Conservation (phyloP, 2,113 vertebrate genomes). For the Periophthalmodon schlosseri region DNA sequence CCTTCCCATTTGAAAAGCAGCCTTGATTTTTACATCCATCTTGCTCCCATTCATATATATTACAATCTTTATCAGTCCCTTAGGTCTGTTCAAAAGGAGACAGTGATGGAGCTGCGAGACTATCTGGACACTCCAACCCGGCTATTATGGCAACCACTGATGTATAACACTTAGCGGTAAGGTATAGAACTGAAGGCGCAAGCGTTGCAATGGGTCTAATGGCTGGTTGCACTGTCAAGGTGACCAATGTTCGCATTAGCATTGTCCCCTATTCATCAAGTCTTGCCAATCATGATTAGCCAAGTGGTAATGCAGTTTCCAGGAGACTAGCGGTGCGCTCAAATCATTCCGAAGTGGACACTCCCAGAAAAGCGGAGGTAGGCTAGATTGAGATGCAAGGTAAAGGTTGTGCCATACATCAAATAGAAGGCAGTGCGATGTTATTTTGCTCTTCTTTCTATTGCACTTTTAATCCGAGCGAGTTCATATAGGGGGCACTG, state of each 20-base stretch:
- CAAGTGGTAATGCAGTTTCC: constrained; percentile 12
- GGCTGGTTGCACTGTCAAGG: constrained; percentile 51
- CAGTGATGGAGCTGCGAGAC: constrained; percentile 60
- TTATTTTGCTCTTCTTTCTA: constrained; percentile 34
- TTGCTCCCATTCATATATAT: constrained; percentile 69
- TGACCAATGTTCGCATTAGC: constrained; percentile 62
- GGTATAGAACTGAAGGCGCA: constrained; percentile 28
- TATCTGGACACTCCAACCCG: constrained; percentile 46
- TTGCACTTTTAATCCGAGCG: constrained; percentile 51
- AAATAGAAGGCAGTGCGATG: constrained; percentile 39
- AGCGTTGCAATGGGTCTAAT: constrained; percentile 41
- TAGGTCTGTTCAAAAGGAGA: constrained; percentile 56
- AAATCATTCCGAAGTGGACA: constrained; percentile 28
- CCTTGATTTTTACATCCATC: constrained; percentile 64
- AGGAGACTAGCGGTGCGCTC: neutral
- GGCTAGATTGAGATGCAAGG: constrained; percentile 21
- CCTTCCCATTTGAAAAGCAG: constrained; percentile 55
- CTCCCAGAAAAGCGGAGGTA: constrained; percentile 40
- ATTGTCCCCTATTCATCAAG: constrained; percentile 39
- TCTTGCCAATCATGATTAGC: constrained; percentile 32
- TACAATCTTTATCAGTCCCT: constrained; percentile 60
- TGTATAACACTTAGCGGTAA: constrained; percentile 35
- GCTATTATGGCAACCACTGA: constrained; percentile 55
- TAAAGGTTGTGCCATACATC: constrained; percentile 69
- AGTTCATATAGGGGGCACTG: constrained; percentile 73